These are phyloP conservation scores for Mycteria americana DNA, from an alignment of 2,797 vertebrate species.

Conservation along the genomic window DNA sequence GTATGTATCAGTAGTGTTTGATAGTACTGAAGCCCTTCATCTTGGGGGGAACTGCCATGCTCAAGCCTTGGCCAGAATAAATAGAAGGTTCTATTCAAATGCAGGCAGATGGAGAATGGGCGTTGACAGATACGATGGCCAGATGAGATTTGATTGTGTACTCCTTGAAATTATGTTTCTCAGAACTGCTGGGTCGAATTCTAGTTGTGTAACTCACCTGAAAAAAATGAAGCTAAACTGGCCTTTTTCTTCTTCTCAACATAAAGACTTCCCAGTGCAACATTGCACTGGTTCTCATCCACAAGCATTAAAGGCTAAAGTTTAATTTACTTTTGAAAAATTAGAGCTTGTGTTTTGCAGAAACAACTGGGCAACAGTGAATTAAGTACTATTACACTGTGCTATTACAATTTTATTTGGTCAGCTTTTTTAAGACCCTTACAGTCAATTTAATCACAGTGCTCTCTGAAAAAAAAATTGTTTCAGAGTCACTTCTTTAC, in stretches of 20 bases:
- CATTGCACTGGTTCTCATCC: not conserved
- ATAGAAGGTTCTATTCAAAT: not conserved
- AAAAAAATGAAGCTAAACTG: not conserved
- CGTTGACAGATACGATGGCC: not conserved
- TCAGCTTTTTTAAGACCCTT: not conserved
- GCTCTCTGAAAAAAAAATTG: not conserved
- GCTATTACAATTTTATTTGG: not conserved
- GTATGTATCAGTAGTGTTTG: not conserved
- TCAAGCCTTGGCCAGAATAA: not conserved
- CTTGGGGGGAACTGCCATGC: not conserved
- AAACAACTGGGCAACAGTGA: not conserved
- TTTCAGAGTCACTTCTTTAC: not conserved
- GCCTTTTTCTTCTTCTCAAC: not conserved
- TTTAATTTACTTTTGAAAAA: conserved; percentile 7
- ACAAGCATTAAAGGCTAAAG: not conserved
- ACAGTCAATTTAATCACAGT: not conserved
- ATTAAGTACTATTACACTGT: not conserved
- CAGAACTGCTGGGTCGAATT: not conserved
- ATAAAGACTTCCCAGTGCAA: not conserved
- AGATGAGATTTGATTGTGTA: not conserved
- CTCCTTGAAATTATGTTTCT: not conserved
- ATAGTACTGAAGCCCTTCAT: not conserved
- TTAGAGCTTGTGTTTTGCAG: not conserved
- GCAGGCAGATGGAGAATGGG: not conserved
- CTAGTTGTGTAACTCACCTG: not conserved